Conservation (phyloP, 92 coral and sea anemone species). For the Epizoanthus ramosus region DNA sequence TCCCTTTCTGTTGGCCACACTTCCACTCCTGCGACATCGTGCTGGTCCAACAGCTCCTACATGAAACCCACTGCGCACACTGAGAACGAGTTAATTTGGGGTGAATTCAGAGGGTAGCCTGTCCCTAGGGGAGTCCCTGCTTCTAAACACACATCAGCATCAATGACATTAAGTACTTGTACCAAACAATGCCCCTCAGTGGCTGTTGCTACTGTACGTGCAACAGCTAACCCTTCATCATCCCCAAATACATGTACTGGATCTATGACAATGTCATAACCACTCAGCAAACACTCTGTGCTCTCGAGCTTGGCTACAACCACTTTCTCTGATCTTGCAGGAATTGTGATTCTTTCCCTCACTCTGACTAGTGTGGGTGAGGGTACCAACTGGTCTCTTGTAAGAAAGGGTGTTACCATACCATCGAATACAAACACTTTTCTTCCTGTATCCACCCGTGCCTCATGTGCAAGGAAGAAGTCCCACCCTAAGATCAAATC, state of each 20-base stretch:
- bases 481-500: conserved; percentile 29
- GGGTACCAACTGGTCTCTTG: not conserved
- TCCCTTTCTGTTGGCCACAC: not conserved
- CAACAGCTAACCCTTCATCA: conserved; percentile 23
- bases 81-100: not conserved
- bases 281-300: not conserved
- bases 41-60: not conserved
- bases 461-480: conserved; percentile 12
- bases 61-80: conserved; percentile 18
- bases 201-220: conserved; percentile 29
- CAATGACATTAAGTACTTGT: conserved; percentile 26
- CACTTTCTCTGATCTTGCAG: conserved; percentile 34
- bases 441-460: conserved; percentile 18
- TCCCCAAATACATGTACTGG: conserved; percentile 6
- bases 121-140: conserved; percentile 9
- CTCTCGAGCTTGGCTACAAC: conserved; percentile 15
- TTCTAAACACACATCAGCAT: not conserved
- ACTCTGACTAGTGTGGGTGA: conserved; percentile 1
- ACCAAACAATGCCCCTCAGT: conserved; percentile 14
- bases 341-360: conserved; percentile 6
- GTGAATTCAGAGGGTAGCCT: conserved; percentile 9
- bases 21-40: conserved; percentile 2
- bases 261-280: conserved; percentile 12
- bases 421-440: conserved; percentile 1
- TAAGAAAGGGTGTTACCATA: not conserved